Evolutionary conservation across 2,888 invertebrate genomes (phyloP), one percentile per base, ranked within the genome.

Genomic region (Drosophila ezoana): DNA sequence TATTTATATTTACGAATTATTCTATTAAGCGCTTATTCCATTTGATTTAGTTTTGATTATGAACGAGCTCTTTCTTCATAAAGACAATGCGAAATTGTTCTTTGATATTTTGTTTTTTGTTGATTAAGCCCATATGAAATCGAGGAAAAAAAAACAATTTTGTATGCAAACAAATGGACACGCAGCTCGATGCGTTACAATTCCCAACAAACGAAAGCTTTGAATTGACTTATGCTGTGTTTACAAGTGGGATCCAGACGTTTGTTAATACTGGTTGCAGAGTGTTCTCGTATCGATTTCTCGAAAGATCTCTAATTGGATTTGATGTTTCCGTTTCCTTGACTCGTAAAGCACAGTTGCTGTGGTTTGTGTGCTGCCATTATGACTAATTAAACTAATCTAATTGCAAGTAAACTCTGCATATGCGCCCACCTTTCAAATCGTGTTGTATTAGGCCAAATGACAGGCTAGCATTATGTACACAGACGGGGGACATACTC

Each of bases 351-450:
- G 41, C 33, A 28, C 56, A 64, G 57, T 49, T 57, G 44, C 56
- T 49, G 47, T 14, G 61, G 20, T 13, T 65, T 70, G 67, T 63
- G 70, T 66, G 51, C 71, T 58, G 53, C 61, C 68, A 70, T 68
- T 72, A 78, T 78, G 73, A 75, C 74, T 83, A 83, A 81, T 76
- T 76, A 80, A 73, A 69, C 78, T 72, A 82, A 79, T 64, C 69
- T 74, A 71, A 71, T 69, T 69, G 78, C 77, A 75, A 52, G 62
- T 57, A 65, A 58, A 66, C 58, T 61, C 37, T 32, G 63, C 52
- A 49, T 44, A 43, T 54, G 41, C 61, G 9, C 35, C 16, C 23
- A 28, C 43, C 51, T 53, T 43, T 59, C 41, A 53, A 60, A 64
- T 33, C 37, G 3, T 57, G 33, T 49, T 74, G 51, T 60, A 40